A percentile compares a stretch with the other conserved stretches of the same genome.
These are phyloP conservation scores for Lasioglossum baleicum DNA, from an alignment of 1,140 invertebrate species.

Conservation along the genomic window DNA sequence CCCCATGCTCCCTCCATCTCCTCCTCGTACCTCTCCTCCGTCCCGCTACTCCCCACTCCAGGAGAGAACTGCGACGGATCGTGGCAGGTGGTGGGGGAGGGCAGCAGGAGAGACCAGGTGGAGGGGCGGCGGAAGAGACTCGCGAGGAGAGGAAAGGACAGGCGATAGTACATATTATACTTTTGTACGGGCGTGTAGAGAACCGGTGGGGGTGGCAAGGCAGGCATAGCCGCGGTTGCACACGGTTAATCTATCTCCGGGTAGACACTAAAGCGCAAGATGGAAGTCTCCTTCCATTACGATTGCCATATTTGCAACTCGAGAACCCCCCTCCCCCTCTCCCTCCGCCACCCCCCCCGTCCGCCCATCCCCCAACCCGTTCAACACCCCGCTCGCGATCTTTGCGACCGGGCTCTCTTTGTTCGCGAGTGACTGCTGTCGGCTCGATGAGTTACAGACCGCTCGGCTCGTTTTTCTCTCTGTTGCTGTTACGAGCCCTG, in stretches of 20 bases:
- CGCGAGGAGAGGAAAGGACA: conserved; percentile 43
- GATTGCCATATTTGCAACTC: conserved; percentile 66
- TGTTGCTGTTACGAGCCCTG: not conserved
- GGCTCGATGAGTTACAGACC: conserved; percentile 42
- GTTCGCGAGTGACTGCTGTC: conserved; percentile 43
- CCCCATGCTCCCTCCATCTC: no score
- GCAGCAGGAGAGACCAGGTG: conserved; percentile 49
- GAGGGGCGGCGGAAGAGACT: conserved; percentile 55
- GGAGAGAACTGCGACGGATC: conserved; percentile 32
- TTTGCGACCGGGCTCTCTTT: conserved; percentile 48
- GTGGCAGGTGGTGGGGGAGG: conserved; percentile 45
- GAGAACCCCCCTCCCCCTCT: not conserved
- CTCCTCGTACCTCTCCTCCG: no score
- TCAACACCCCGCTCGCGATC: conserved; percentile 31
- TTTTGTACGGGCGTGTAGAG: conserved; percentile 50
- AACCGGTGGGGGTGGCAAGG: conserved; percentile 54
- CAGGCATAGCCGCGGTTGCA: conserved; percentile 63
- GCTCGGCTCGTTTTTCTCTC: conserved; percentile 25
- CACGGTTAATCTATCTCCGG: conserved; percentile 70
- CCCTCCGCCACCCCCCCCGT: not conserved
- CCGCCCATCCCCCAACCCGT: not conserved
- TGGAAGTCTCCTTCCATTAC: conserved; percentile 70
- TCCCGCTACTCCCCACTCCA: not conserved
- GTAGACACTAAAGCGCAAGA: conserved; percentile 72
- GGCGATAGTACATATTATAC: conserved; percentile 62